Percentiles rank a stretch among this genome's conserved stretches.
These are phyloP conservation scores for Apteryx owenii DNA, from an alignment of 2,113 vertebrate species.

Conservation along the genomic window DNA sequence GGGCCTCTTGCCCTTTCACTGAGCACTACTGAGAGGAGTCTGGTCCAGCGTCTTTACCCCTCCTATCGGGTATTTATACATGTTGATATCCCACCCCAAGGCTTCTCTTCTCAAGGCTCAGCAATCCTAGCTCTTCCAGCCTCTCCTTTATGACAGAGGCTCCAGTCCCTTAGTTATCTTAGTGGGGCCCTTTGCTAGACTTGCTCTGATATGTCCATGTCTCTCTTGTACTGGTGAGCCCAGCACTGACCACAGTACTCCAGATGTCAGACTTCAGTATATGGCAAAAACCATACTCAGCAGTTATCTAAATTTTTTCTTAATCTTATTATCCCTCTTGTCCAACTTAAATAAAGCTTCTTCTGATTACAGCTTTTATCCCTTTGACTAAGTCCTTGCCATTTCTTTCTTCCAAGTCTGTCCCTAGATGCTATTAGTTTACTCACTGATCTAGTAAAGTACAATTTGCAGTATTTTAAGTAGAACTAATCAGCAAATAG, in stretches of 20 bases:
- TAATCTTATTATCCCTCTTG: neutral
- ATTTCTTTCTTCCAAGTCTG: neutral
- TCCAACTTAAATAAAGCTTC: neutral
- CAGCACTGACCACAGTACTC: no score
- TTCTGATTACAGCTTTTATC: neutral
- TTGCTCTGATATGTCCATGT: neutral
- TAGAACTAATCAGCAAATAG: neutral
- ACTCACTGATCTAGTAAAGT: neutral
- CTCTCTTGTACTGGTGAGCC: neutral
- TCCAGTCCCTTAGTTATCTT: neutral
- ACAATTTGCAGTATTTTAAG: neutral
- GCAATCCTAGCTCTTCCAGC: neutral
- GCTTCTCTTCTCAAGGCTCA: neutral
- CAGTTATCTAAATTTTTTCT: neutral
- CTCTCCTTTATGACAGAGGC: neutral
- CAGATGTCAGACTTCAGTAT: neutral
- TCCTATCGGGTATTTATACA: neutral
- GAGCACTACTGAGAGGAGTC: neutral
- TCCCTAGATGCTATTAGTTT: neutral
- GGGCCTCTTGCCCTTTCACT: neutral
- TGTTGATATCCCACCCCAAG: neutral
- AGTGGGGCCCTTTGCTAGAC: neutral
- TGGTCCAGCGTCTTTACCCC: neutral
- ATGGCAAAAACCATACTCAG: neutral
- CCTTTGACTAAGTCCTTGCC: neutral